Base-by-base conservation (phyloP, 2,113 vertebrate genomes). In the Prunella fulvescens region DNA sequence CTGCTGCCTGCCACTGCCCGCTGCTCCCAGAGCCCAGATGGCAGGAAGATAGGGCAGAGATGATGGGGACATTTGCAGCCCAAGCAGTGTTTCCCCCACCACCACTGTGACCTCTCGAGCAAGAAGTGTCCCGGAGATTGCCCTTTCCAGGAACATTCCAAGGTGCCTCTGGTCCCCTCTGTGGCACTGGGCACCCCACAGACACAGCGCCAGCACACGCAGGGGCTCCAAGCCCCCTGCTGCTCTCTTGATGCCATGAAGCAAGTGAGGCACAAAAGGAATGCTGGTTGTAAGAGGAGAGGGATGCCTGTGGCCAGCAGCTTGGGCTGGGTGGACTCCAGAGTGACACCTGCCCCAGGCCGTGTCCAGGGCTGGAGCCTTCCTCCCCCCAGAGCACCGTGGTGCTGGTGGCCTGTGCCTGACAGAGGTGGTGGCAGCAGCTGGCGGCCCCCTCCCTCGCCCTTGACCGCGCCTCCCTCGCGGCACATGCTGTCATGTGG, bases 401-500 rank as follows among this genome's bases (percentile, higher is more conserved):
- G 0, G 10, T 45, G 39, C 42, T 1, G 1, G 51, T 54, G 73
- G 65, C 13, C 7, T 16, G 42, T 11, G 0, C 14, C 50, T 9
- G 51, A 17, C 0, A 1, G 66, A 28, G 81, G 39, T 1, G 12
- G 16, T 0, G 0, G 80, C 58, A 45, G 22, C 69, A 84, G 60
- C 60, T 81, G 17, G 0, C 20, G 60, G 53, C 74, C 72, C 83
- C 62, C 40, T 86, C 37, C 39, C 51, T 81, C 12, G 69, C 81
- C 95, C 90, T 96, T 96, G 94, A 81, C 90, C 4, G 13, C 58
- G 5, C 56, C 70, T 94, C 69, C 81, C 81, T 94, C 0, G 4
- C 39, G 9, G 96, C 87, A 93, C 94, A 88, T 3, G 10, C 84
- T 94, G 91, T 93, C 94, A 95, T 93, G 92, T 88, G 91, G 78